Conservation (phyloP, 2,888 invertebrate genomes). For the Agrochola lychnidis region DNA sequence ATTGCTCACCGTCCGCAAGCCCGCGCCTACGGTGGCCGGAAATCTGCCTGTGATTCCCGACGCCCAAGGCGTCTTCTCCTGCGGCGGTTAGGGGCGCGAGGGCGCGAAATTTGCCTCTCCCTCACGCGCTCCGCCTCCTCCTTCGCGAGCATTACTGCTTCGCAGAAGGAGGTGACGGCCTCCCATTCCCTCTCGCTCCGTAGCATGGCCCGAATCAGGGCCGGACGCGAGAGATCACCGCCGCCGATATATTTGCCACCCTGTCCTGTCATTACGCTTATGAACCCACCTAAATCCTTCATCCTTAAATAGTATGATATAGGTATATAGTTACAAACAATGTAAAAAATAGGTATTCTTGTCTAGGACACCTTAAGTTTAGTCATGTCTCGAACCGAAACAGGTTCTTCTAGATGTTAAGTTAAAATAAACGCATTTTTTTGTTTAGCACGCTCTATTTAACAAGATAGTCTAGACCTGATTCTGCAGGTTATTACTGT, state of each 20-base stretch:
- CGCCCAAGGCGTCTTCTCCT: too few species aligned
- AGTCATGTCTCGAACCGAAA: constrained; percentile 3
- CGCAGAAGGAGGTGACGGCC: too few species aligned
- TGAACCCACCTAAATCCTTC: neutral
- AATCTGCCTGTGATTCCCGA: too few species aligned
- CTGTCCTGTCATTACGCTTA: neutral
- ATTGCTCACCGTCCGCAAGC: too few species aligned
- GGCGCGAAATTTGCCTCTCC: too few species aligned
- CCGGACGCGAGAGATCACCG: too few species aligned
- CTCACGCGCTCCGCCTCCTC: too few species aligned
- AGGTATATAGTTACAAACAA: neutral
- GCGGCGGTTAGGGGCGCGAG: too few species aligned
- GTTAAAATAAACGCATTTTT: constrained; percentile 22
- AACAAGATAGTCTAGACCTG: neutral
- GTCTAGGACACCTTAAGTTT: constrained; percentile 29
- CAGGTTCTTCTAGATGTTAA: constrained; percentile 32
- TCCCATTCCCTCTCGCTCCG: too few species aligned
- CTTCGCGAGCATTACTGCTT: too few species aligned
- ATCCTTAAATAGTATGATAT: neutral
- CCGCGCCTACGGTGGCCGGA: too few species aligned
- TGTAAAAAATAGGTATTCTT: neutral
- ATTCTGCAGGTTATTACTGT: neutral
- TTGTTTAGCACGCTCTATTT: constrained; percentile 6
- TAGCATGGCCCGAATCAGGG: too few species aligned
- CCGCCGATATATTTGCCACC: neutral